Evolutionary conservation across 1,140 invertebrate species (phyloP), one percentile per base, ranked within the genome.

Genomic region (Drosophila pectinifera): DNA sequence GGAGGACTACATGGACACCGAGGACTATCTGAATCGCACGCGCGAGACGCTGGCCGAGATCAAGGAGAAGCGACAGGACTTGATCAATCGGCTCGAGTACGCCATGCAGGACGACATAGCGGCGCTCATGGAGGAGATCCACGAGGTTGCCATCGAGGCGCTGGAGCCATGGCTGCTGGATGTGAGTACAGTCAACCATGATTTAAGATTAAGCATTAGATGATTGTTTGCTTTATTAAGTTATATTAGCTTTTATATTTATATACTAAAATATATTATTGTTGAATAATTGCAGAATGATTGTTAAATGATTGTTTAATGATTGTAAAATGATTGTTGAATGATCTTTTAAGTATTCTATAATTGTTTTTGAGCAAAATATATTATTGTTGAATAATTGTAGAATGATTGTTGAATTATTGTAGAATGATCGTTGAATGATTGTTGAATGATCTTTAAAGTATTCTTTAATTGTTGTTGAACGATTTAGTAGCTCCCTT

Each of bases 1-100:
- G 73, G 94, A 94, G 31, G 93, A 94, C 53, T 95, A 95, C 83
- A 93, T 94, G 93, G 95, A 92, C 54, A 89, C 83, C 5, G 91
- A 93, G 61, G 94, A 94, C 70, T 92, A 84, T 49, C 72, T 94
- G 63, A 82, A 94, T 58, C 92, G 94, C 6, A 92, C 92, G 0
- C 82, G 93, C 3, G 94, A 94, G 34, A 70, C 82, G 0, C 74
- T 93, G 7, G 92, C 91, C 3, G 89, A 91, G 10, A 81, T 80
- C 26, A 79, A 93, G 3, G 93, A 93, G 61, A 93, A 93, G 46
- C 83, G 93, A 4, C 80, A 93, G 5, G 93, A 93, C 13, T 94
- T 94, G 59, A 77, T 94, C 13, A 77, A 93, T 39, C 93, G 93
- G 22, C 67, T 94, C n/a, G 93, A 93, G n/a, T 93, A 93, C 38